These are phyloP conservation scores for Xestia ashworthii DNA, from an alignment of 2,888 invertebrate species.

Conservation along the genomic window DNA sequence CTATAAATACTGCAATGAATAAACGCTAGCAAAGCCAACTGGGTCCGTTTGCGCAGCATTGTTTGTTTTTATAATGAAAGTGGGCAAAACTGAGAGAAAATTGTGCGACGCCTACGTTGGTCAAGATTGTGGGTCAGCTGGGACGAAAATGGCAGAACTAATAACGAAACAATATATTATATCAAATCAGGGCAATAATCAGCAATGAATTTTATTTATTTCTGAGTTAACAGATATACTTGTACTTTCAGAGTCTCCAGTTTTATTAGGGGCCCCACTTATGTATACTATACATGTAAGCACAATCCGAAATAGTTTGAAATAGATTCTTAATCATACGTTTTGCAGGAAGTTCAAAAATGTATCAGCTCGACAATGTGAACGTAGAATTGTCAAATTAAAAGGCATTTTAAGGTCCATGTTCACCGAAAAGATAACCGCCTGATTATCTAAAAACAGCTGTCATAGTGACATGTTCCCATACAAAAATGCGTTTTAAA, in stretches of 20 bases:
- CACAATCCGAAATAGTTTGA: neutral
- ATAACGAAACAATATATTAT: slow-evolving; percentile 16
- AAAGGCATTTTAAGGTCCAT: neutral
- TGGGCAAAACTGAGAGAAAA: slow-evolving; percentile 3
- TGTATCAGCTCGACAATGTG: neutral
- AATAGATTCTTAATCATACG: no score
- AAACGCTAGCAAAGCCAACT: slow-evolving; percentile 24
- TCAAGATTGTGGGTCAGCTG: neutral
- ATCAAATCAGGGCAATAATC: neutral
- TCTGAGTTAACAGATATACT: no score
- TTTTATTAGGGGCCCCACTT: neutral
- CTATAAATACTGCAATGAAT: slow-evolving; percentile 54
- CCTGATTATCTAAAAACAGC: no score
- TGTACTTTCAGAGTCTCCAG: no score
- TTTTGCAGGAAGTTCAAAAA: neutral
- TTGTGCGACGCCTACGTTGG: slow-evolving; percentile 6
- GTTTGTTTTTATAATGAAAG: slow-evolving; percentile 41
- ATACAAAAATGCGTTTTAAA: no score
- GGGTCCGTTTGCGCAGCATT: slow-evolving; percentile 1
- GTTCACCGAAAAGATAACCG: no score
- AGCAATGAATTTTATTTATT: neutral
- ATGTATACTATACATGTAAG: neutral
- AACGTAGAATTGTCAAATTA: neutral
- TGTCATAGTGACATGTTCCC: no score
- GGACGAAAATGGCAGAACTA: slow-evolving; percentile 18